Conservation (phyloP, 2,113 vertebrate species). For the Archocentrus centrarchus region DNA sequence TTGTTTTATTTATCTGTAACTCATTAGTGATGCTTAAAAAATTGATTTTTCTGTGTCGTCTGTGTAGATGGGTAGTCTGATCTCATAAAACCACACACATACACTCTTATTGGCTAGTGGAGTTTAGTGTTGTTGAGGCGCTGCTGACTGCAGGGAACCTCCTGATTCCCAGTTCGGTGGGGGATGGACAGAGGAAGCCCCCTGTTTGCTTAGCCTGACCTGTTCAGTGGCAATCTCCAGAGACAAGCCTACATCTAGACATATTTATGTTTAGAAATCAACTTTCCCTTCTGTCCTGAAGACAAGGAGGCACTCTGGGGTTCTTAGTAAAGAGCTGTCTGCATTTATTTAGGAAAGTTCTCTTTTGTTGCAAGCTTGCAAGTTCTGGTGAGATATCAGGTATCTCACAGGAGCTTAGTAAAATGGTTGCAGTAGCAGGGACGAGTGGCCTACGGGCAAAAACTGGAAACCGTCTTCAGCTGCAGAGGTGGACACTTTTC, state of each 20-base stretch:
- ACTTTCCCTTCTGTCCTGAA: conserved; percentile 45
- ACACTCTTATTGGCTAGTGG: conserved; percentile 2
- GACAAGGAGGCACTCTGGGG: neutral
- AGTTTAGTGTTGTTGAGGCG: conserved; percentile 11
- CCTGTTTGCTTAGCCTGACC: conserved; percentile 65
- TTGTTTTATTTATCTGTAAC: neutral
- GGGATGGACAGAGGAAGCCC: conserved; percentile 44
- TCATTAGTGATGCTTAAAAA: neutral
- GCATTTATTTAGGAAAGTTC: neutral
- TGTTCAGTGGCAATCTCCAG: conserved; percentile 33
- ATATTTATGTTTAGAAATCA: conserved; percentile 61
- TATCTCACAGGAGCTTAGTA: neutral
- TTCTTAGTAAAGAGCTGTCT: neutral
- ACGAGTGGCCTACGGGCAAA: neutral
- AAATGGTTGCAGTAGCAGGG: neutral
- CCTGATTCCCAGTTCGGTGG: neutral
- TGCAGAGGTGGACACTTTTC: neutral
- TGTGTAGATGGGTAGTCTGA: neutral
- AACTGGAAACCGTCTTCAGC: neutral
- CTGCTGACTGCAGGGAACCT: conserved; percentile 27
- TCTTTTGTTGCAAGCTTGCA: conserved; percentile 3
- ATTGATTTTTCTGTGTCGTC: neutral
- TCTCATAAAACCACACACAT: neutral
- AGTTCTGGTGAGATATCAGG: neutral
- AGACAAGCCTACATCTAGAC: conserved; percentile 31